These are phyloP conservation scores for Periparus ater DNA, from an alignment of 2,797 vertebrate genomes.

Conservation along the genomic window DNA sequence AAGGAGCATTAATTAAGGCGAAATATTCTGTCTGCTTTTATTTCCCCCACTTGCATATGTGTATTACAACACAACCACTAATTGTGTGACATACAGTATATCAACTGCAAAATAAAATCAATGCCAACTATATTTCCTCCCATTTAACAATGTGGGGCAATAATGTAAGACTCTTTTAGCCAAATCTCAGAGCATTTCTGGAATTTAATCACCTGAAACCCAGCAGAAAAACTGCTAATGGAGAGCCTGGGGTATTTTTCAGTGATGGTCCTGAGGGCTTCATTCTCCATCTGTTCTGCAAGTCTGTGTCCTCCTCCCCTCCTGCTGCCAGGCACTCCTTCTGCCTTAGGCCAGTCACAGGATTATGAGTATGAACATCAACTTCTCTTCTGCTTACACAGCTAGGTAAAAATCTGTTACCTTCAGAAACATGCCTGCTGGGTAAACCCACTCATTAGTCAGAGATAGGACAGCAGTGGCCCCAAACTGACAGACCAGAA, in stretches of 20 bases:
- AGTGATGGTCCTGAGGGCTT: neutral
- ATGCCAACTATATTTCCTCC: neutral
- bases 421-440: neutral
- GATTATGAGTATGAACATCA: neutral
- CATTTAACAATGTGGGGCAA: neutral
- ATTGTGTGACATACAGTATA: neutral
- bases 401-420: neutral
- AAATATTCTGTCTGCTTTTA: slow-evolving; percentile 12
- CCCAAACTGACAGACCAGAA: neutral
- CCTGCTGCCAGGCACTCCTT: neutral
- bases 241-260: neutral
- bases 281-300: neutral
- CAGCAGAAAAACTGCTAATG: neutral
- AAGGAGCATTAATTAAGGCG: slow-evolving; percentile 18
- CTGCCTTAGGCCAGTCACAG: neutral
- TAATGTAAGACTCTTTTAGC: neutral
- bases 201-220: neutral
- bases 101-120: slow-evolving; percentile 13
- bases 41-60: slow-evolving; percentile 5
- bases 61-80: neutral
- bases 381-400: neutral
- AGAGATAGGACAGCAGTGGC: neutral
- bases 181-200: neutral
- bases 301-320: neutral
- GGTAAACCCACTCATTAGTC: neutral